phyloP scores from a whole-genome alignment of 2,797 vertebrate species.

The Phyllotis vaccarum region DNA sequence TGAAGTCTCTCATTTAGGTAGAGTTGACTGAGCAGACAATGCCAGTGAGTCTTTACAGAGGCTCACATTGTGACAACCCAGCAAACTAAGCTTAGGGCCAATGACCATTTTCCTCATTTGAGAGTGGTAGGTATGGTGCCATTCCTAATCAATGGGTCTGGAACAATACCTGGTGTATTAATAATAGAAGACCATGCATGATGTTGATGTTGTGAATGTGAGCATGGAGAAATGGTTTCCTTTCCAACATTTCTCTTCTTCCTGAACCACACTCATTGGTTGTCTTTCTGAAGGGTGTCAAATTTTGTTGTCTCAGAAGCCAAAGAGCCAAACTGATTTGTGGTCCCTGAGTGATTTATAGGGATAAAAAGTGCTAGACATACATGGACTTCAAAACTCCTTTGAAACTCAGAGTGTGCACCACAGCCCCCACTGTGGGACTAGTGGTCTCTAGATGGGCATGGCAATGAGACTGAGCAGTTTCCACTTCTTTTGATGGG shows the following conservation, averaged over 20 bases:
- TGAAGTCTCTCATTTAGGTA: slow-evolving; percentile 4
- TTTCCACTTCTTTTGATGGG: background rate
- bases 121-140: background rate
- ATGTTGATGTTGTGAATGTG: too few relatives aligned
- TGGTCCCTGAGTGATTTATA: background rate
- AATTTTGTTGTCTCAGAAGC: slow-evolving; percentile 4
- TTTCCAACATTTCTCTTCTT: background rate
- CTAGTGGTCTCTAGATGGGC: background rate
- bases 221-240: background rate
- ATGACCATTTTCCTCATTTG: background rate
- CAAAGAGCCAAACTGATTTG: background rate
- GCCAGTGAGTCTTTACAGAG: background rate
- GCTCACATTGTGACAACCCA: background rate
- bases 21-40: background rate
- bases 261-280: background rate
- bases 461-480: background rate
- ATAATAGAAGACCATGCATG: background rate
- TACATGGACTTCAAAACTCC: background rate
- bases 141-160: background rate
- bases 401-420: background rate
- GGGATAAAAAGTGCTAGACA: background rate
- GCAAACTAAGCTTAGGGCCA: background rate
- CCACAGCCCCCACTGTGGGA: background rate
- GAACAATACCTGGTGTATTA: background rate
- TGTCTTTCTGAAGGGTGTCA: background rate